A percentile compares a stretch with the other conserved stretches of the same genome.
Evolutionary conservation across 1,140 invertebrate genomes (phyloP).

Genomic region (Scaptomyza hsui): DNA sequence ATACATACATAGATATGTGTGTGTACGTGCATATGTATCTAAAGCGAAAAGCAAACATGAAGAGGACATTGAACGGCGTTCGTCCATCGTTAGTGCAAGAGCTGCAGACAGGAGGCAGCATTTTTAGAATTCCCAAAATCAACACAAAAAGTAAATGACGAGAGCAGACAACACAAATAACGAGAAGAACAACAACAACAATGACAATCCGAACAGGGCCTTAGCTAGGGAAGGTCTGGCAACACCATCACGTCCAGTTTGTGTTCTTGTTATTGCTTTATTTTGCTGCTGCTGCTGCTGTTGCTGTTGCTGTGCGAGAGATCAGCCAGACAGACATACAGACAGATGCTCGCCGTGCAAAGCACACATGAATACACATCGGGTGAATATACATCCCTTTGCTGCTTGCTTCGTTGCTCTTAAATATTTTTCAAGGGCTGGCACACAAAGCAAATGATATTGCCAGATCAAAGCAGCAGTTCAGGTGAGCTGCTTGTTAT

Average conservation of each 20-base stretch:
- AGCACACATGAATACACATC: neutral
- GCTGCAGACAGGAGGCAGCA: slow-evolving; percentile 51
- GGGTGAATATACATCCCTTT: neutral
- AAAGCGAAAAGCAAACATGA: slow-evolving; percentile 18
- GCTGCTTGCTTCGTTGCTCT: neutral
- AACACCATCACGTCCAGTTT: slow-evolving; percentile 27
- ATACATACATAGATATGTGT: neutral
- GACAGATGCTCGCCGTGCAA: neutral
- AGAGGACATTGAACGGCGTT: slow-evolving; percentile 29
- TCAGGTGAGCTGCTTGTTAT: neutral
- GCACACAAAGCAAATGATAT: neutral
- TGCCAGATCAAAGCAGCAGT: neutral
- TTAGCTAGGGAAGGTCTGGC: slow-evolving; percentile 28
- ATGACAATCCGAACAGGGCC: slow-evolving; percentile 20
- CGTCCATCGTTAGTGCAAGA: slow-evolving; percentile 2
- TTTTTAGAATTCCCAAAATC: slow-evolving; percentile 76
- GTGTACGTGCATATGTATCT: slow-evolving; percentile 7
- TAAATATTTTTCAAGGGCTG: neutral
- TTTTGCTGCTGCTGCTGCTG: neutral
- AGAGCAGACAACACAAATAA: slow-evolving; percentile 37
- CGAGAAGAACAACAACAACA: slow-evolving; percentile 29
- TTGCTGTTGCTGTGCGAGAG: slow-evolving; percentile 18
- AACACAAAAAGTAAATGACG: slow-evolving; percentile 59
- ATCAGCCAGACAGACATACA: slow-evolving; percentile 5
- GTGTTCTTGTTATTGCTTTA: slow-evolving; percentile 1